Percentiles rank a stretch among this genome's conserved stretches.
phyloP scores from a whole-genome alignment of 2,113 vertebrate genomes.

The Prunella himalayana region DNA sequence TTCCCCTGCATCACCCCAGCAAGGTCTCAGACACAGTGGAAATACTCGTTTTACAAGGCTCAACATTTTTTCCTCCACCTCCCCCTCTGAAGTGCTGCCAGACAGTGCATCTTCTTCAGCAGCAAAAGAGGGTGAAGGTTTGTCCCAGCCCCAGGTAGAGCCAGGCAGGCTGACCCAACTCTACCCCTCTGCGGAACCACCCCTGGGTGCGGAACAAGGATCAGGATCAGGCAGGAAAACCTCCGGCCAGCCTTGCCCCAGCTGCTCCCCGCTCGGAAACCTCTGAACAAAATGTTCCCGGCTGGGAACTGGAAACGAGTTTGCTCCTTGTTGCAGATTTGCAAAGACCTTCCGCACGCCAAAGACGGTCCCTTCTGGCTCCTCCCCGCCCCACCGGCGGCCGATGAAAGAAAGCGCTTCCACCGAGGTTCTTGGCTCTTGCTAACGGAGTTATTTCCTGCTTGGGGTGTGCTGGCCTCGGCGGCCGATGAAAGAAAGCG shows the following conservation, averaged over 20 bases:
- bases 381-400: neutral
- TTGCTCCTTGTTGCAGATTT: neutral
- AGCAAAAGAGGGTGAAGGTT: neutral
- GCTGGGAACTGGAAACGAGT: neutral
- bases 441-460: constrained; percentile 29
- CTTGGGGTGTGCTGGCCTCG: neutral
- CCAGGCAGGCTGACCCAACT: neutral
- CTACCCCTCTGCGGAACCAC: neutral
- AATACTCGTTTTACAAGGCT: neutral
- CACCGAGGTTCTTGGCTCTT: neutral
- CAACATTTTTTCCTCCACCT: neutral
- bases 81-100: neutral
- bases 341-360: neutral
- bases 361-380: neutral
- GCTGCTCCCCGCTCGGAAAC: neutral
- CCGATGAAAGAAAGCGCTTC: neutral
- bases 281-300: constrained; percentile 33
- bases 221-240: neutral
- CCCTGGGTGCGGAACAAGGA: neutral
- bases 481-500: neutral
- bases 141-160: neutral
- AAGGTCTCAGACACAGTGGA: neutral
- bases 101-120: neutral
- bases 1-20: neutral
- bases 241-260: neutral